These are phyloP conservation scores for Helicorthomorpha holstii DNA, from an alignment of 1,140 invertebrate genomes.

Conservation along the genomic window DNA sequence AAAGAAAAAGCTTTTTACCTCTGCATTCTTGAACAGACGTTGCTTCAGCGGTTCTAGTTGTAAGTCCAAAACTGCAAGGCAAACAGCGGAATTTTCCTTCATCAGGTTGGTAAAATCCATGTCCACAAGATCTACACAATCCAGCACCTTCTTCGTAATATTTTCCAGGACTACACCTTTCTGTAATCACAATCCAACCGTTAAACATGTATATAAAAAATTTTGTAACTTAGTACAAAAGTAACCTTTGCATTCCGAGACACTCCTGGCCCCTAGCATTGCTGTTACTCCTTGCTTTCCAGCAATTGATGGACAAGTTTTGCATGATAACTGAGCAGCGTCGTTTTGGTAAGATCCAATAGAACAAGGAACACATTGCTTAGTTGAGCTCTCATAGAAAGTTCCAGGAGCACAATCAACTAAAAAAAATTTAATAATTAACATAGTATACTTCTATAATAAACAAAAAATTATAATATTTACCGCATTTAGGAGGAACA, in stretches of 20 bases:
- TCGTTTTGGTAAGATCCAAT: conserved; percentile 86
- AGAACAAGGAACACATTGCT: conserved; percentile 65
- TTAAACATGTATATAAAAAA: background rate
- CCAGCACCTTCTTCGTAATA: conserved; percentile 72
- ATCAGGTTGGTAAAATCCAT: conserved; percentile 80
- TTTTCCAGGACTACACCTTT: conserved; percentile 76
- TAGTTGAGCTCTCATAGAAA: conserved; percentile 55
- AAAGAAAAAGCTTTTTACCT: conserved; percentile 13
- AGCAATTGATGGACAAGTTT: conserved; percentile 67
- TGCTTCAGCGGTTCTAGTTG: conserved; percentile 76
- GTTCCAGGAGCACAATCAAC: conserved; percentile 89
- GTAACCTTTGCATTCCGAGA: conserved; percentile 69
- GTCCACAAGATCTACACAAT: conserved; percentile 74
- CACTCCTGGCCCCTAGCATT: conserved; percentile 62
- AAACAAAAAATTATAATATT: conserved; percentile 13
- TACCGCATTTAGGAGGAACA: conserved; percentile 75
- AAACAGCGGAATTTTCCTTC: conserved; percentile 81
- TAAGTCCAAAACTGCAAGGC: conserved; percentile 79
- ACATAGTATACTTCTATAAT: background rate
- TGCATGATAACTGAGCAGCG: conserved; percentile 73
- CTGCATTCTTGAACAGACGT: conserved; percentile 42
- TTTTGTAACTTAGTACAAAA: background rate
- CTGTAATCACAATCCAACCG: conserved; percentile 27
- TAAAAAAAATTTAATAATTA: conserved; percentile 21
- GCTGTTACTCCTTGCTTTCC: conserved; percentile 73